Conservation (phyloP, 2,797 vertebrate genomes). For the Pteronotus mesoamericanus region DNA sequence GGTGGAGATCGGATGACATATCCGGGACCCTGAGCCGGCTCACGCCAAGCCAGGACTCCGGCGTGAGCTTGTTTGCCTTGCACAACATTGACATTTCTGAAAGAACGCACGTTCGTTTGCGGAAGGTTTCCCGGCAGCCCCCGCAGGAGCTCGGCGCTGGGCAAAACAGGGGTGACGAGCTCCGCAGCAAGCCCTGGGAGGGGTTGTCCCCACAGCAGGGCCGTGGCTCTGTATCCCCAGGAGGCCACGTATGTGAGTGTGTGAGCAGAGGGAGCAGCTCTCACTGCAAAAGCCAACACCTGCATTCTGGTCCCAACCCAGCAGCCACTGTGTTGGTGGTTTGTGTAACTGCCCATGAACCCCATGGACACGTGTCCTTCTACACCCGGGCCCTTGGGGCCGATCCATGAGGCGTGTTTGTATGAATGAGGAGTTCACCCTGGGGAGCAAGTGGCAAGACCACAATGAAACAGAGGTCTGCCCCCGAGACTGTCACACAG, state of each 20-base stretch:
- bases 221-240: neutral
- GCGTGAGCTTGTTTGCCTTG: neutral
- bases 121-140: neutral
- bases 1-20: neutral
- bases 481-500: neutral
- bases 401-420: too few relatives aligned
- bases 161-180: neutral
- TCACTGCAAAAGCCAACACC: neutral
- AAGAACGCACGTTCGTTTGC: neutral
- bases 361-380: neutral
- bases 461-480: neutral
- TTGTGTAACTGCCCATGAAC: neutral
- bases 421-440: neutral
- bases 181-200: neutral
- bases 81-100: neutral
- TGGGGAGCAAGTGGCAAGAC: neutral
- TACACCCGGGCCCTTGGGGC: neutral
- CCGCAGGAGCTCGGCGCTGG: neutral
- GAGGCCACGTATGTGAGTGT: neutral
- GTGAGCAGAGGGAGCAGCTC: neutral
- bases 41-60: neutral
- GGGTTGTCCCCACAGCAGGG: too few relatives aligned
- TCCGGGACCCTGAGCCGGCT: neutral
- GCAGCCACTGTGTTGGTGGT: accelerated
- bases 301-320: neutral